These are phyloP conservation scores for Scatophagus argus DNA, from an alignment of 2,113 vertebrate genomes.

Conservation along the genomic window DNA sequence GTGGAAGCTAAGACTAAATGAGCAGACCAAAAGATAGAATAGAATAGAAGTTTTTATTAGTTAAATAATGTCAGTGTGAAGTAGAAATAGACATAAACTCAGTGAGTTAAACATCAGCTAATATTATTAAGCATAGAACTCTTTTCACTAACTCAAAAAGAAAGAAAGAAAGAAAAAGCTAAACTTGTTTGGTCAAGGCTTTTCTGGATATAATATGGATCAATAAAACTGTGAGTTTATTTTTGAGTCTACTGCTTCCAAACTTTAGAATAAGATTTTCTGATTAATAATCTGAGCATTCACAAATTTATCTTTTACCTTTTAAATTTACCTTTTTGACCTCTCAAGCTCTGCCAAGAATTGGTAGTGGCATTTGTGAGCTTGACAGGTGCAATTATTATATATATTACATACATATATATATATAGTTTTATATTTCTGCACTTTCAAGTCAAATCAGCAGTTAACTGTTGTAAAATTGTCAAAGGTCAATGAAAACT, in stretches of 20 bases:
- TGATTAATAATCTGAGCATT: not conserved
- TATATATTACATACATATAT: too few relatives aligned
- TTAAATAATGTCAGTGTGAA: not conserved
- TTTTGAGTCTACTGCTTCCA: not conserved
- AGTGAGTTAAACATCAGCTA: not conserved
- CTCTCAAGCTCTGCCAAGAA: not conserved
- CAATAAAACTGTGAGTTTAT: not conserved
- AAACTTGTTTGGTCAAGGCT: not conserved
- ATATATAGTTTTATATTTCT: too few relatives aligned
- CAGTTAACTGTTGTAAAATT: slow-evolving; percentile 18
- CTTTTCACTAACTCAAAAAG: not conserved
- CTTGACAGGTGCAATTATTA: too few relatives aligned
- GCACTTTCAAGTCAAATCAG: not conserved
- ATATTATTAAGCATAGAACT: not conserved
- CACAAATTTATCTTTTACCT: not conserved
- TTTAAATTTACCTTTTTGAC: not conserved
- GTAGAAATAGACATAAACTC: not conserved
- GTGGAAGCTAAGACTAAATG: not conserved
- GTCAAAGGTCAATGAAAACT: not conserved
- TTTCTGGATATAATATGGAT: too few relatives aligned
- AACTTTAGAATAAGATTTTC: not conserved
- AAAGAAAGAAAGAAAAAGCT: too few relatives aligned
- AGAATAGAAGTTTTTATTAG: not conserved
- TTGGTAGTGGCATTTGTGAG: too few relatives aligned
- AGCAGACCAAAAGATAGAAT: not conserved